Base-by-base conservation (phyloP, 2,797 vertebrate species). In the Falco cherrug region DNA sequence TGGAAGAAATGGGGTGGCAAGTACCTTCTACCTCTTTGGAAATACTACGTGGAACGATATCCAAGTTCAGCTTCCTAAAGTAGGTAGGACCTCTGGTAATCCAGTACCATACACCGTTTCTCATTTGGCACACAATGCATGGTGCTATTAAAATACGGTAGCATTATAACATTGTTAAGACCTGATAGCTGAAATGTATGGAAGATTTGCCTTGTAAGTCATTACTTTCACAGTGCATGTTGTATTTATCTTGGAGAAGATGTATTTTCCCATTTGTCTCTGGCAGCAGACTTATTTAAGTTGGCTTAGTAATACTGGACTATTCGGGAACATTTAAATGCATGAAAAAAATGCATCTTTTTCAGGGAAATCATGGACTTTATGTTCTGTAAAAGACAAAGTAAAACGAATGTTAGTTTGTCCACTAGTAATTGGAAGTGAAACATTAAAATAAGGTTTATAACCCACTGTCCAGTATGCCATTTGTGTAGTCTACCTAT, bases 1-100 rank as follows among this genome's bases (percentile, higher is more conserved):
- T 64, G 18, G 28, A 5, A 5, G n/a, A 33, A n/a, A 17, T 2
- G n/a, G 24, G 47, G 13, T 2, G 2, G 33, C 11, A 16, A 6
- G 29, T 35, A 16, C 33, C 5, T 41, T 33, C 18, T 9, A 2
- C 14, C 10, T 33, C 13, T 56, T 61, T 31, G 31, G 70, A 41
- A 71, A 33, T 33, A 7, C 7, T n/a, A 0, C 5, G 25, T 2
- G 20, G 31, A 26, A 13, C 14, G 21, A 5, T 12, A 11, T 17
- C 37, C 5, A 45, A 33, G 25, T 76, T 61, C 19, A 2, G 0
- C 31, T 64, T 24, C 22, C 65, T 63, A 5, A 21, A 63, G n/a
- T 26, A 48, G 5, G 14, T 63, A 31, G 26, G 39, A 14, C 11
- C 3, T 43, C 50, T 37, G 17, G 24, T 74, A 57, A 39, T 69